Evolutionary conservation across 2,797 vertebrate species (phyloP), one percentile per base, ranked within the genome.

Genomic region (Adrianichthys oophorus): DNA sequence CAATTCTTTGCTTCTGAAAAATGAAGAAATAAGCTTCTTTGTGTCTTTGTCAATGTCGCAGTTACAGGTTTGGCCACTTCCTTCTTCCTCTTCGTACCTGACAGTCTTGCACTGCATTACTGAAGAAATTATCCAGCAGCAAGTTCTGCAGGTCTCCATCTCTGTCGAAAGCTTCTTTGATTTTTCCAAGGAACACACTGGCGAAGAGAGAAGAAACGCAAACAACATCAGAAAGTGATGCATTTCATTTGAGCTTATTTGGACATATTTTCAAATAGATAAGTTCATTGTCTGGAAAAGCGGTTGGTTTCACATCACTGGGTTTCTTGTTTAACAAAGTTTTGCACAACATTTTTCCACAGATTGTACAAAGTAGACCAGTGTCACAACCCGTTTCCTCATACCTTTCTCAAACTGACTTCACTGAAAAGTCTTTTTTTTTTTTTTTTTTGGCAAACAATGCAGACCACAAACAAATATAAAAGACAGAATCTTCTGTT

Each of bases 181-280:
- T 99, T 87, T 97, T 94, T 21, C 95, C 98, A 69, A 99, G 86
- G 89, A 99, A 99, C 15, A 95, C 96, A 50, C 98, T 99, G 85
- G 14, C 37, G 57, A 17, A 16, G n/a, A 51, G 6, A 21, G 19
- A 67, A 1, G 23, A 40, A 1, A 40, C 45, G 15, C 48, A 21
- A 8, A 49, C 15, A 1, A 15, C 48, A 29, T 7, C 5, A 29
- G 26, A 29, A 7, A 73, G 1, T 40, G 32, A n/a, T 44, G 42
- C 16, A n/a, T 43, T 43, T n/a, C 10, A 7, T 29, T 29, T 29
- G 5, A 6, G 26, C 26, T 29, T 6, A 29, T 29, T 29, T 29
- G 2, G 32, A 37, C 12, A 37, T 1, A 13, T 37, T 13, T 12
- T 12, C 26, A 2, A 12, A 2, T 10, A 37, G 32, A 37, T 12